Conservation (phyloP, 2,888 invertebrate genomes). For the Drosophila siamana region DNA sequence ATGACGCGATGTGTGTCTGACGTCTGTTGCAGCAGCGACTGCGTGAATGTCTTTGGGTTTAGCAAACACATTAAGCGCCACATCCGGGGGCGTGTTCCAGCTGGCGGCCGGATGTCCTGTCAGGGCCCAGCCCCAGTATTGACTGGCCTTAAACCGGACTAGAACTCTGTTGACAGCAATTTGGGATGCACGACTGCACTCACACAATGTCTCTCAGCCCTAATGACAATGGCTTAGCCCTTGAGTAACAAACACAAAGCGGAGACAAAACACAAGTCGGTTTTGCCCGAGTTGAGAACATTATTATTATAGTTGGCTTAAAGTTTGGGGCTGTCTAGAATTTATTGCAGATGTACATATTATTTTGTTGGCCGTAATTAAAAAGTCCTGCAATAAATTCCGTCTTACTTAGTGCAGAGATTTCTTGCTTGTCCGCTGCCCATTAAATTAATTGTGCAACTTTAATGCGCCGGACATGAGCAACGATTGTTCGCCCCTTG, state of each 20-base stretch:
- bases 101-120: slow-evolving; percentile 56
- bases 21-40: slow-evolving; percentile 43
- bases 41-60: slow-evolving; percentile 57
- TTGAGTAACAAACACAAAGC: not conserved
- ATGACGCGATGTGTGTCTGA: slow-evolving; percentile 32
- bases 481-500: not conserved
- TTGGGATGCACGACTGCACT: slow-evolving; percentile 76
- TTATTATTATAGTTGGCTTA: not conserved
- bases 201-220: slow-evolving; percentile 25
- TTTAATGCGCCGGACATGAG: slow-evolving; percentile 35
- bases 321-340: not conserved
- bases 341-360: not conserved
- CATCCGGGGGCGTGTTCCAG: slow-evolving; percentile 66
- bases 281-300: not conserved
- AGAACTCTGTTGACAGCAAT: slow-evolving; percentile 67
- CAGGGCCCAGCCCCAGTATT: slow-evolving; percentile 41
- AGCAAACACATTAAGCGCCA: slow-evolving; percentile 62
- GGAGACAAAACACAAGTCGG: not conserved
- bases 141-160: slow-evolving; percentile 32
- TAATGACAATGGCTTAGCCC: slow-evolving; percentile 25
- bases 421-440: slow-evolving; percentile 10
- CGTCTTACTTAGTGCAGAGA: slow-evolving; percentile 5
- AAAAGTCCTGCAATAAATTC: not conserved
- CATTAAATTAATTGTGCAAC: slow-evolving; percentile 52
- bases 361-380: not conserved